Evolutionary conservation across 2,113 vertebrate genomes (phyloP).

Genomic region (Oceanodroma tethys): DNA sequence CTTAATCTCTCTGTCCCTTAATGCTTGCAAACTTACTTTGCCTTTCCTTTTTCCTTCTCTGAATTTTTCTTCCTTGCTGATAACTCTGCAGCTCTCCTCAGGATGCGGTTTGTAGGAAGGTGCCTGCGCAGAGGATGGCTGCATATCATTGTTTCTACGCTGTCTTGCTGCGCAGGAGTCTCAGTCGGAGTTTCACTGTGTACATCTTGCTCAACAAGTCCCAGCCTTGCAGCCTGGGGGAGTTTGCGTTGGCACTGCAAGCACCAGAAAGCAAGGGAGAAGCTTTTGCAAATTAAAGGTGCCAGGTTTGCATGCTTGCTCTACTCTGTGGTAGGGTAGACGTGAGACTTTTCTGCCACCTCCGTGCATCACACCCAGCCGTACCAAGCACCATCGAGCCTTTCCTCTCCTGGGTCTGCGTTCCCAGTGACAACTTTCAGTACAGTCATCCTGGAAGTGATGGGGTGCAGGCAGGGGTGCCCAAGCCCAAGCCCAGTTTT

Average conservation of each 20-base stretch:
- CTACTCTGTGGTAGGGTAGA: background rate
- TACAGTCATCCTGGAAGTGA: background rate
- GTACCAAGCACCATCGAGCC: accelerated
- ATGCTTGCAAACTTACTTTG: background rate
- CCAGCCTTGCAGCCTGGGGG: background rate
- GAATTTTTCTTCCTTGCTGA: background rate
- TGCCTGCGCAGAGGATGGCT: background rate
- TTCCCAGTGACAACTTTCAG: background rate
- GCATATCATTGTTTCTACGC: background rate
- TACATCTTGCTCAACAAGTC: background rate
- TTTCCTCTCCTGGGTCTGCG: background rate
- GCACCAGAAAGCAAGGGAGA: background rate
- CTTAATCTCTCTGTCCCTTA: background rate
- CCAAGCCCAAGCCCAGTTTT: background rate
- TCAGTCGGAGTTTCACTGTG: background rate
- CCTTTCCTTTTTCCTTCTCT: background rate
- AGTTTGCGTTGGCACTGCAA: background rate
- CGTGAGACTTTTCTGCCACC: background rate
- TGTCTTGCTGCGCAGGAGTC: background rate
- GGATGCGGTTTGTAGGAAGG: background rate
- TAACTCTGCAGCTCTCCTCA: background rate
- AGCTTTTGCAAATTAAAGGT: background rate
- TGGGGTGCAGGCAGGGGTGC: background rate
- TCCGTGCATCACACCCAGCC: accelerated
- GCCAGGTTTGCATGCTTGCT: background rate